Conservation (phyloP, 2,113 vertebrate species). For the Acanthisitta chloris region DNA sequence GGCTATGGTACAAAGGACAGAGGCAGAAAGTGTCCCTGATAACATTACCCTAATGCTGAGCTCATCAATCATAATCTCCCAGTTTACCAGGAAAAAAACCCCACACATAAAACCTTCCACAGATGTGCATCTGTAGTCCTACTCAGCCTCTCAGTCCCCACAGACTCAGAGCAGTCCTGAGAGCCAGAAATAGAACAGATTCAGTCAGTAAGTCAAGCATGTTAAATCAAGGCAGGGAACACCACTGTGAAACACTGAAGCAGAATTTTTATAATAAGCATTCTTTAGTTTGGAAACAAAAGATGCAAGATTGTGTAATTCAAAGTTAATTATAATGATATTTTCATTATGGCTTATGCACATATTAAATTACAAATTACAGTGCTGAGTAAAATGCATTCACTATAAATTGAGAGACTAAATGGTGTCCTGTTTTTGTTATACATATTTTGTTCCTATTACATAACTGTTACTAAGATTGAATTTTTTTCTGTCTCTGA, state of each 20-base stretch:
- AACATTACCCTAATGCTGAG: conserved; percentile 84
- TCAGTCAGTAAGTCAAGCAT: conserved; percentile 65
- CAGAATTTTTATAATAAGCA: conserved; percentile 30
- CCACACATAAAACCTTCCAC: conserved; percentile 57
- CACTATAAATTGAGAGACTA: neutral
- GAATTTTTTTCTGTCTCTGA: conserved; percentile 33
- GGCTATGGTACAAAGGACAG: conserved; percentile 80
- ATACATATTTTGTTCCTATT: conserved; percentile 25
- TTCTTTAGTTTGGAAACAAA: conserved; percentile 62
- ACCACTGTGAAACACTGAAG: conserved; percentile 39
- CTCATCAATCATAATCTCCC: conserved; percentile 89
- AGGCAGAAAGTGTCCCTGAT: conserved; percentile 80
- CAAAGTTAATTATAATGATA: conserved; percentile 42
- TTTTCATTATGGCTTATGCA: conserved; percentile 32
- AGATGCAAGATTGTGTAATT: conserved; percentile 40
- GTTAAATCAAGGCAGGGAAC: conserved; percentile 61
- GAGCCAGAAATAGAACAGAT: conserved; percentile 72
- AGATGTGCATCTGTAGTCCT: conserved; percentile 73
- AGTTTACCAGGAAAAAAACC: conserved; percentile 55
- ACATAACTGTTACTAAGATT: conserved; percentile 4
- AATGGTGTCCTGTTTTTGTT: neutral
- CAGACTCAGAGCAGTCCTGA: conserved; percentile 34
- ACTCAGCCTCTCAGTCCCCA: conserved; percentile 59
- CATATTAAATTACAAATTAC: conserved; percentile 27
- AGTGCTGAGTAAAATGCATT: conserved; percentile 12